A percentile compares a stretch with the other conserved stretches of the same genome.
phyloP scores from a whole-genome alignment of 2,888 invertebrate species.

The Leptinotarsa tumamoca region DNA sequence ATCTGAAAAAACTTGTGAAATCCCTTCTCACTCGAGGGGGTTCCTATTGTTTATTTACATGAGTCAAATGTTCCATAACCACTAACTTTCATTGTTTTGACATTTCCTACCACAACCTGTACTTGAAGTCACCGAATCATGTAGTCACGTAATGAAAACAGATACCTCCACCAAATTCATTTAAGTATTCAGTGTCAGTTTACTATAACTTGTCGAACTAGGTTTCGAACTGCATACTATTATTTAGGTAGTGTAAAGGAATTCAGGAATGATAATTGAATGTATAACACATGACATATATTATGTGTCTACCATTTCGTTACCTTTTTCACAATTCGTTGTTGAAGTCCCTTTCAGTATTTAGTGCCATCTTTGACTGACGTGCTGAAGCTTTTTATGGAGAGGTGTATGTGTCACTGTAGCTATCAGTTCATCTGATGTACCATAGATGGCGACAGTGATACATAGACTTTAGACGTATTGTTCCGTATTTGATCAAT shows the following conservation, averaged over 20 bases:
- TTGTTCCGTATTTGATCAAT: neutral
- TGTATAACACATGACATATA: too few species aligned
- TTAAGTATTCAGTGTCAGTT: too few species aligned
- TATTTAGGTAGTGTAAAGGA: too few species aligned
- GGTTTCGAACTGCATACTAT: too few species aligned
- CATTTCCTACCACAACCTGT: constrained; percentile 1
- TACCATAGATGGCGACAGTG: neutral
- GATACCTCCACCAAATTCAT: neutral
- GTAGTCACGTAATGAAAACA: neutral
- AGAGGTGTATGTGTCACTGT: too few species aligned
- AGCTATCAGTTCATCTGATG: neutral
- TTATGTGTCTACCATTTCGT: too few species aligned
- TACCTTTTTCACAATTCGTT: too few species aligned
- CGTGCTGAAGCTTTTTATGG: too few species aligned
- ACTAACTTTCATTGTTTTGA: constrained; percentile 8
- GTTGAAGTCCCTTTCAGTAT: too few species aligned
- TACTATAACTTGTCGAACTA: too few species aligned
- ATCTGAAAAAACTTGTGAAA: constrained; percentile 20
- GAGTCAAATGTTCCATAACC: neutral
- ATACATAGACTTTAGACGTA: neutral
- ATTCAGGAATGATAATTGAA: too few species aligned
- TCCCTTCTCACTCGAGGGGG: neutral
- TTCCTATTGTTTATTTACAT: constrained; percentile 16
- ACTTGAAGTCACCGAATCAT: neutral
- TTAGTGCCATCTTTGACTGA: too few species aligned